Percentiles rank a stretch among this genome's conserved stretches.
Evolutionary conservation across 2,113 vertebrate genomes (phyloP).

Genomic region (Dasyornis broadbenti): DNA sequence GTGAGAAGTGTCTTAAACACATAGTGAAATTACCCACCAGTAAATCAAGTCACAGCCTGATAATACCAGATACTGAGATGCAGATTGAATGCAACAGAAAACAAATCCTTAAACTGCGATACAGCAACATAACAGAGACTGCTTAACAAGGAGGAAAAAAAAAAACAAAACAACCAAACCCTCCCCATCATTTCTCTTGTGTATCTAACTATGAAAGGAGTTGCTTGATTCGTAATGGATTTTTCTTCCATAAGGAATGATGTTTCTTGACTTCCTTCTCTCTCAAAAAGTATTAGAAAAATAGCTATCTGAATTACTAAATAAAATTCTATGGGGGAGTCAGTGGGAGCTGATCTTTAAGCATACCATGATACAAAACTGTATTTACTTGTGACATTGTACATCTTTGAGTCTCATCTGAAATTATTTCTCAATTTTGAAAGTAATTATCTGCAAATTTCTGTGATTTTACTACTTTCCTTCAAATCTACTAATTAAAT

Average conservation of each 20-base stretch:
- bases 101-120: not conserved
- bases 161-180: not conserved
- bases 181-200: not conserved
- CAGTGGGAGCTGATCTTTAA: not conserved
- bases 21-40: not conserved
- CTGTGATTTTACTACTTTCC: not conserved
- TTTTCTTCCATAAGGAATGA: not conserved
- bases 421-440: not conserved
- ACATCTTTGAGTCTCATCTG: not conserved
- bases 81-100: not conserved
- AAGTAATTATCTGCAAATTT: not conserved
- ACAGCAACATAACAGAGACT: not conserved
- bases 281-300: not conserved
- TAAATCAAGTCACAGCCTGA: not conserved
- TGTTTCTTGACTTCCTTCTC: not conserved
- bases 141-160: not conserved
- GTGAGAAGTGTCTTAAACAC: not conserved
- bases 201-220: not conserved
- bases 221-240: not conserved
- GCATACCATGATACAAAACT: not conserved
- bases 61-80: not conserved
- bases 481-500: not conserved
- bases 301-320: accelerated
- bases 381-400: not conserved
- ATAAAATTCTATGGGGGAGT: not conserved